Evolutionary conservation across 2,888 invertebrate species (phyloP), one percentile per base, ranked within the genome.

Genomic region (Lepidochrysops patricia): DNA sequence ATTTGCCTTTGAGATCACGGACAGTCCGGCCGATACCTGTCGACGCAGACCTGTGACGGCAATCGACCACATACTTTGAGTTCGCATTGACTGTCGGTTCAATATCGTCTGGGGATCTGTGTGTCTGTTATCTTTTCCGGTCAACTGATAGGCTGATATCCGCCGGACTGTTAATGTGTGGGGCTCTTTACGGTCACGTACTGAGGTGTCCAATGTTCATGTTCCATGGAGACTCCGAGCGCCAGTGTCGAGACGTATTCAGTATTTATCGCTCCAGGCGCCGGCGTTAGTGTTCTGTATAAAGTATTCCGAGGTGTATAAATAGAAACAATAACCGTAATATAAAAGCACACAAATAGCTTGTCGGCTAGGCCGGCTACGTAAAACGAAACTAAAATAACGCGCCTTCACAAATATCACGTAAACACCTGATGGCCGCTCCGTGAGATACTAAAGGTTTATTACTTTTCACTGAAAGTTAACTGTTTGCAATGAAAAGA

Each of bases 291-390:
- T n/a, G n/a, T 43, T 43, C 43, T 9, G 27, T 5, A 37, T 15
- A 3, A 2, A 52, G 27, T 27, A 27, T 52, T 50, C 15, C 15
- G 26, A 52, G 48, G 48, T 13, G 23, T 52, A 29, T 54, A 12
- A 29, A 19, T 54, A 19, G 29, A 32, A 54, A 54, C 54, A 54
- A 54, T 54, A 54, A 15, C 29, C 19, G 19, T 19, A 15, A 19
- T 32, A 52, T 52, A 54, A 54, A 54, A 54, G 29, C 15, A 32
- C 54, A 32, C 29, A 54, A 54, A 54, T 54, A 52, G 29, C 19
- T 9, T 32, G 54, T 54, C 12, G 43, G 43, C 43, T 43, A 19
- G 43, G 54, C 50, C 25, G 26, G 50, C 50, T 13, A 50, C 50
- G 50, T 50, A 26, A 50, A 26, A 50, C 26, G n/a, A 50, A 50